Base-by-base conservation (phyloP, 2,888 invertebrate genomes). In the Agrypnus murinus region DNA sequence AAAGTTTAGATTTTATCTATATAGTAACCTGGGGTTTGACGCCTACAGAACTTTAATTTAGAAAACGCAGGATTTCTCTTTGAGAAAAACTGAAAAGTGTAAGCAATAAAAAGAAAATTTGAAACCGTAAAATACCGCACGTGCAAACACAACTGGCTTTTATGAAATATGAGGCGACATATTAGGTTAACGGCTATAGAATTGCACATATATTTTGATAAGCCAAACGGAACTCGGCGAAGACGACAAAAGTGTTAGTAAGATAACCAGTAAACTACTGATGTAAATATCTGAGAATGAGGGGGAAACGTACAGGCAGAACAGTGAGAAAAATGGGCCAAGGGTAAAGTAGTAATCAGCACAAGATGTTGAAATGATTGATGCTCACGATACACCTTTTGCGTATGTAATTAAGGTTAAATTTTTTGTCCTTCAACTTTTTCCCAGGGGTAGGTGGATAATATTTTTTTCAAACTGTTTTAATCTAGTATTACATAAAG, bases 121-220 rank as follows among this genome's bases (percentile, higher is more conserved):
- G 40, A 10, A n/a, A 17, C 17, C 55, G 19, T 55, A 55, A 25
- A 55, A 55, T 55, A 55, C 15, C 19, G 10, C 55, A 55, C 55
- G 55, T 55, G 55, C 55, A 55, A 55, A 36, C 36, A 36, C n/a
- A 31, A 9, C 36, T 10, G 36, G 55, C 31, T 50, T 15, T 36
- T 34, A 48, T 48, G 45, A 65, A 48, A 65, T 58, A 65, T 53
- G 34, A 57, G 34, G 55, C 65, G 38, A 55, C 53, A 55, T 58
- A 65, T 57, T 58, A 58, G 65, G 65, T 58, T 65, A 65, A 58
- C 58, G 65, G 58, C 57, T 57, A 31, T 58, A 58, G 45, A 58
- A 45, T 25, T 8, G 65, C 46, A 48, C 58, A 36, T 65, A 38
- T 25, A 65, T 58, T 58, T 19, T 65, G 62, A 62, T 62, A 62